Evolutionary conservation across 2,888 invertebrate species (phyloP).

Genomic region (Gryllus longicercus): DNA sequence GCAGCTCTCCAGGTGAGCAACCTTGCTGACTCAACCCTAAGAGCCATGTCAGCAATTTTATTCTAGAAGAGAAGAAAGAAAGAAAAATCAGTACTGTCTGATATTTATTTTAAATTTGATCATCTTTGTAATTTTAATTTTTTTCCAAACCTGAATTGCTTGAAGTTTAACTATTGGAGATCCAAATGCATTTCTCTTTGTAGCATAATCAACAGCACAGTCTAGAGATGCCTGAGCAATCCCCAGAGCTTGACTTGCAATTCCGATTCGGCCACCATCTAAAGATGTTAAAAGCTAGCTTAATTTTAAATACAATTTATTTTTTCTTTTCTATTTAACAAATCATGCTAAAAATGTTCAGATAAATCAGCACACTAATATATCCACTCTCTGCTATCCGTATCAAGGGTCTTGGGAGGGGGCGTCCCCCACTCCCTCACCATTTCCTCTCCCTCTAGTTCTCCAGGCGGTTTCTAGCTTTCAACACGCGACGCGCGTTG

Average conservation of each 20-base stretch:
- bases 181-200: constrained; percentile 85
- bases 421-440: too few relatives aligned
- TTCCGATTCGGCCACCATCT: constrained; percentile 89
- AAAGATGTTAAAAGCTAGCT: constrained; percentile 34
- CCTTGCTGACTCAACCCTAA: constrained; percentile 76
- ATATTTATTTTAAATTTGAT: too few relatives aligned
- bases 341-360: too few relatives aligned
- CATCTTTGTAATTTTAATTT: too few relatives aligned
- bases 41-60: constrained; percentile 89
- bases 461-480: too few relatives aligned
- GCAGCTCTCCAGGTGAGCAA: constrained; percentile 90
- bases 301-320: too few relatives aligned
- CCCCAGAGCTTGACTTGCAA: constrained; percentile 89
- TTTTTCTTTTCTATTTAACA: too few relatives aligned
- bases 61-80: constrained; percentile 51
- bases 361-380: too few relatives aligned
- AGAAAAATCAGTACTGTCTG: neutral
- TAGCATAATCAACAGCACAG: constrained; percentile 85
- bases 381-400: too few relatives aligned
- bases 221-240: constrained; percentile 92
- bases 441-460: too few relatives aligned
- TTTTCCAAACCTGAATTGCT: constrained; percentile 60
- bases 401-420: too few relatives aligned
- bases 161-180: constrained; percentile 83
- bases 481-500: too few relatives aligned